phyloP scores from a whole-genome alignment of 1,140 invertebrate genomes.

The Drosophila miranda region DNA sequence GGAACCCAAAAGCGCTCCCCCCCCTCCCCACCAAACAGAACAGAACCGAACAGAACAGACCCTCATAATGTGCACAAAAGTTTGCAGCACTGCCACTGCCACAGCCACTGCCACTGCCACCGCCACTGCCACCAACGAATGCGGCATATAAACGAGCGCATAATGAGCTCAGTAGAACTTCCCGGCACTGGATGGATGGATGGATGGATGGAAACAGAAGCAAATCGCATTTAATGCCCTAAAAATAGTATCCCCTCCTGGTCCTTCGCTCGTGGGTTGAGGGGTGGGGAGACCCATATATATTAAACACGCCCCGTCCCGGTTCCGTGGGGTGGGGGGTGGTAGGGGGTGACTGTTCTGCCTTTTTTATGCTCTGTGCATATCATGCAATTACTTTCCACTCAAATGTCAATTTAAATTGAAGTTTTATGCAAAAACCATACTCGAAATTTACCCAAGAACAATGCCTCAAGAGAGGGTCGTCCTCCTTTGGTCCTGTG shows the following conservation, averaged over 20 bases:
- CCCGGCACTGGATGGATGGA: constrained; percentile 45
- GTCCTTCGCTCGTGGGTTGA: too few relatives aligned
- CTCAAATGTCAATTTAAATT: constrained; percentile 81
- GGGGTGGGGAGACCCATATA: constrained; percentile 38
- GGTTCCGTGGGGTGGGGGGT: constrained; percentile 22
- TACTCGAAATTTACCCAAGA: constrained; percentile 63
- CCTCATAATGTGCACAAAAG: constrained; percentile 67
- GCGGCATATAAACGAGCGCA: constrained; percentile 78
- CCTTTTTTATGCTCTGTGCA: constrained; percentile 74
- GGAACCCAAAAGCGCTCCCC: constrained; percentile 40
- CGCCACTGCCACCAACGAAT: constrained; percentile 59
- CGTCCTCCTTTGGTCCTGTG: not conserved
- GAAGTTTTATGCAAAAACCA: constrained; percentile 80
- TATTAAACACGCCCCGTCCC: constrained; percentile 66
- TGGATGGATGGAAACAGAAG: constrained; percentile 20
- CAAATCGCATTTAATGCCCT: constrained; percentile 74
- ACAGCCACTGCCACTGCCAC: constrained; percentile 19
- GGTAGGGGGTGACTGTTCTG: constrained; percentile 23
- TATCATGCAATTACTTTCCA: constrained; percentile 80
- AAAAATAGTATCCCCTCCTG: constrained; percentile 43
- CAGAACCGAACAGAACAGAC: constrained; percentile 22
- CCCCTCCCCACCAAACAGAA: not conserved
- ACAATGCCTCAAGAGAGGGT: constrained; percentile 29
- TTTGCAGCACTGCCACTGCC: constrained; percentile 36
- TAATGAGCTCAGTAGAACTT: constrained; percentile 73